These are phyloP conservation scores for chimpanzee (Pan troglodytes) DNA, from an alignment of 2,113 vertebrate species.

Conservation along the genomic window NHGRI_mPanTro3-v2.1_pri NC_072403.2:24928501-24929000, in stretches of 20 bases:
- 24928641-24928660: background rate
- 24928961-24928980: background rate
- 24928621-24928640: slow-evolving; percentile 38
- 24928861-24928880: background rate
- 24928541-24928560: background rate
- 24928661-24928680: background rate
- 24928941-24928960: background rate
- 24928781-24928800: background rate
- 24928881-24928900: background rate
- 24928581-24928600: background rate
- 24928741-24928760: background rate
- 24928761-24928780: background rate
- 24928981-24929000: background rate
- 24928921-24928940: background rate
- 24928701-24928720: background rate
- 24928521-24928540: background rate
- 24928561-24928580: background rate
- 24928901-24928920: fast-evolving
- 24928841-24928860: background rate
- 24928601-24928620: background rate
- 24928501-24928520: background rate
- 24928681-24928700: background rate
- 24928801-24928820: background rate
- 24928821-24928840: background rate
- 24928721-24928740: background rate